Evolutionary conservation across 1,140 invertebrate genomes (phyloP), one percentile per base, ranked within the genome.

Genomic region (Amyelois transitella): DNA sequence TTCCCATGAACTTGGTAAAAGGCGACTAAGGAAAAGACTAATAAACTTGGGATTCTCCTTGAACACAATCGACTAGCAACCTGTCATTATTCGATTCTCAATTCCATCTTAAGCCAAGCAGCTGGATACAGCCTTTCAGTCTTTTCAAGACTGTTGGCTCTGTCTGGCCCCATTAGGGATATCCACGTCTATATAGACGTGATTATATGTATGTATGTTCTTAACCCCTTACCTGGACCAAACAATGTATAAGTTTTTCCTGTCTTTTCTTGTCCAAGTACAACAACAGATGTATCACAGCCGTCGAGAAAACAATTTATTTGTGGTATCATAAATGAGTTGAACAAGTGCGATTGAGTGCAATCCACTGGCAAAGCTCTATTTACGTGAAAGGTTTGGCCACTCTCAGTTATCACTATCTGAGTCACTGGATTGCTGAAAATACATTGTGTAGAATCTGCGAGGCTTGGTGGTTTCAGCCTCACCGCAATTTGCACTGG

Each of bases 221-320:
- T 38, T 17, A 18, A 14, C n/a, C 10, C 18, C 45, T 64, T 74
- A 88, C 88, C 88, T 73, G 93, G 92, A 7, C 95, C 95, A 72
- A 94, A 92, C 53, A 96, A 89, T 1, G 94, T 94, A 67, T 93
- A 95, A 1, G 93, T 94, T 85, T 96, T 96, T 2, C 94, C 94
- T 64, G 92, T 93, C 18, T 91, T 92, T 17, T 91, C 90, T 77
- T 96, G 95, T 0, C 95, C 95, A 78, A 95, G 94, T 10, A 94
- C 92, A 21, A 95, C 90, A 43, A 95, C 90, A 17, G 95, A 93
- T 19, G 92, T 91, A 81, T 94, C 92, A 68, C 92, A 94, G 2
- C 93, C 92, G 76, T 93, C 92, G 25, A 93, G 72, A 56, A 93
- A 91, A 60, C 91, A 90, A 59, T 90, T 91, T 12, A 93, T 89